Conservation (phyloP, 1,140 invertebrate species). For the Pemphigus obesinymphae region DNA sequence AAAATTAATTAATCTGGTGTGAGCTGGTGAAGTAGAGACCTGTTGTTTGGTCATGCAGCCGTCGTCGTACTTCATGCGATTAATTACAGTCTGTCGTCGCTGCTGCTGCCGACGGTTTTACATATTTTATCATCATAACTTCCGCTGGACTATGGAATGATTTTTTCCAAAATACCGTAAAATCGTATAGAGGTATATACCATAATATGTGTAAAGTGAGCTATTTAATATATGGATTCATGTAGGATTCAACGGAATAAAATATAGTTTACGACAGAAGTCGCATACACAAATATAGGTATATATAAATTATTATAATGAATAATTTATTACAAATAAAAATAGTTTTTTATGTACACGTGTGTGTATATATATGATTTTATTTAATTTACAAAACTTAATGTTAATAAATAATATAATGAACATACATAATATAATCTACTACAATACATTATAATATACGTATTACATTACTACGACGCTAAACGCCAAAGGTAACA, state of each 20-base stretch:
- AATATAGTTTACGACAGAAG: no score
- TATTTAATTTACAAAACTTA: slow-evolving; percentile 1
- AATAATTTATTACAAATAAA: not conserved
- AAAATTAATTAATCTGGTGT: not conserved
- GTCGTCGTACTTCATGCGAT: no score
- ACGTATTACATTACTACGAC: not conserved
- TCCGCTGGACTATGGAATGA: not conserved
- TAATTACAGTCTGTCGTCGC: not conserved
- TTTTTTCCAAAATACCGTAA: no score
- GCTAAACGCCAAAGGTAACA: slow-evolving; percentile 1
- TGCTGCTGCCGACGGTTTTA: not conserved
- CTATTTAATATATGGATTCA: no score
- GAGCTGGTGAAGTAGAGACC: no score
- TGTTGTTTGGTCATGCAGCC: no score
- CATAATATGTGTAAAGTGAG: no score
- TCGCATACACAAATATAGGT: not conserved
- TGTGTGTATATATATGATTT: not conserved
- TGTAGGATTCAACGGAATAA: no score
- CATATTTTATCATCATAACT: not conserved
- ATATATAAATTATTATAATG: not conserved
- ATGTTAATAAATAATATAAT: not conserved
- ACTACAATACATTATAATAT: not conserved
- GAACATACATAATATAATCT: not conserved
- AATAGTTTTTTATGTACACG: not conserved
- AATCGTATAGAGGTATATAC: no score